Percentiles rank a stretch among this genome's conserved stretches.
These are phyloP conservation scores for Hetaerina americana DNA, from an alignment of 1,140 invertebrate species.

Conservation along the genomic window DNA sequence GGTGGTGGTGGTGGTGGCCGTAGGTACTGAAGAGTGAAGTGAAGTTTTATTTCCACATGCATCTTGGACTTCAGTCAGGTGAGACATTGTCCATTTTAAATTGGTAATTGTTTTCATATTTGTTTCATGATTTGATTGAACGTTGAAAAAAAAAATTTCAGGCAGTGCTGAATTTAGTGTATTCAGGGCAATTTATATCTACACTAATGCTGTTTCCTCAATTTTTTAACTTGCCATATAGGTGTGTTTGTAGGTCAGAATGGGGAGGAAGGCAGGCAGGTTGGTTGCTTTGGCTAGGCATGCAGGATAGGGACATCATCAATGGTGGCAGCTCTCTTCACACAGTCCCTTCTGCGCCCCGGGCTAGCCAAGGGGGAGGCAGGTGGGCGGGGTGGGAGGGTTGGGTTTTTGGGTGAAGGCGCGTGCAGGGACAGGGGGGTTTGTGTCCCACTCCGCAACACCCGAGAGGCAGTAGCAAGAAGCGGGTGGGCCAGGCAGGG, in stretches of 20 bases:
- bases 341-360: not conserved
- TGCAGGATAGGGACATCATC: not conserved
- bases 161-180: not conserved
- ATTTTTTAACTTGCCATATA: slow-evolving; percentile 1
- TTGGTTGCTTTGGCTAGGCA: not conserved
- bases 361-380: not conserved
- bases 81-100: no score
- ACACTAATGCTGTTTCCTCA: not conserved
- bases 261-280: not conserved
- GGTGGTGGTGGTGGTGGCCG: not conserved
- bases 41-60: not conserved
- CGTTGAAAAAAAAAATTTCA: not conserved
- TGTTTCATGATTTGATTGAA: not conserved
- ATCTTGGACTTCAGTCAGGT: not conserved
- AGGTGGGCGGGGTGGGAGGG: not conserved
- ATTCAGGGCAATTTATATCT: not conserved
- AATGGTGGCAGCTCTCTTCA: not conserved
- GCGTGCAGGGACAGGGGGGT: not conserved
- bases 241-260: not conserved
- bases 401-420: not conserved
- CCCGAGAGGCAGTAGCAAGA: not conserved
- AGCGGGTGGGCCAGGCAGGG: not conserved
- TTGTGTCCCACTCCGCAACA: not conserved
- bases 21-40: not conserved
- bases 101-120: no score